Conservation (phyloP, 1,140 invertebrate genomes). For the Drosophila bifasciata region DNA sequence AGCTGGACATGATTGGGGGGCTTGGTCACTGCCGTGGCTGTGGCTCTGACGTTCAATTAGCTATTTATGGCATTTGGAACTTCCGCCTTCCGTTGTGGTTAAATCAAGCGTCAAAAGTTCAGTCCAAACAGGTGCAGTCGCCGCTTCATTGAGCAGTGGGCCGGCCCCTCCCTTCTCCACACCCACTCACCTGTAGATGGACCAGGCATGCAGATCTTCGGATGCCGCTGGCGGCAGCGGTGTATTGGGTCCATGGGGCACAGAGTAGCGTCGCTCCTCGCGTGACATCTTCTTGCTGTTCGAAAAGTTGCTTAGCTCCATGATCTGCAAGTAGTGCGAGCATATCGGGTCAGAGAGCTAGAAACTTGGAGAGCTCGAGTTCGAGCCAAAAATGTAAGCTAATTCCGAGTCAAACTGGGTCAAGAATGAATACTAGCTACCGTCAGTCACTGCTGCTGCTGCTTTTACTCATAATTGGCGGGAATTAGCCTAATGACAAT, state of each 20-base stretch:
- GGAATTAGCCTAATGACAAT: slow-evolving; percentile 77
- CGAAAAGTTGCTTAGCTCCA: slow-evolving; percentile 83
- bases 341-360: slow-evolving; percentile 22
- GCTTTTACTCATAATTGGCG: slow-evolving; percentile 76
- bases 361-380: slow-evolving; percentile 22
- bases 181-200: slow-evolving; percentile 91
- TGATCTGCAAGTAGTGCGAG: slow-evolving; percentile 62
- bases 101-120: slow-evolving; percentile 75
- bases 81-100: slow-evolving; percentile 65
- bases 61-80: slow-evolving; percentile 61
- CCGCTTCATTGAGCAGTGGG: slow-evolving; percentile 28
- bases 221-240: slow-evolving; percentile 88
- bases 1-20: slow-evolving; percentile 58
- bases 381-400: slow-evolving; percentile 60
- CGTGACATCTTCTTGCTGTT: slow-evolving; percentile 83
- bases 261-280: slow-evolving; percentile 91
- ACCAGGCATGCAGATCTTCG: slow-evolving; percentile 97
- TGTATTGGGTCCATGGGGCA: slow-evolving; percentile 88
- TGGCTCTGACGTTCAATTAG: slow-evolving; percentile 31
- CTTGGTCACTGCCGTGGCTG: slow-evolving; percentile 22
- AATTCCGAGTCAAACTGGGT: slow-evolving; percentile 71
- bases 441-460: slow-evolving; percentile 19
- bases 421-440: slow-evolving; percentile 72
- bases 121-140: slow-evolving; percentile 55
- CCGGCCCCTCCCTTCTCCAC: not conserved